Base-by-base conservation (phyloP, 2,797 vertebrate species). In the Heterohyrax brucei region DNA sequence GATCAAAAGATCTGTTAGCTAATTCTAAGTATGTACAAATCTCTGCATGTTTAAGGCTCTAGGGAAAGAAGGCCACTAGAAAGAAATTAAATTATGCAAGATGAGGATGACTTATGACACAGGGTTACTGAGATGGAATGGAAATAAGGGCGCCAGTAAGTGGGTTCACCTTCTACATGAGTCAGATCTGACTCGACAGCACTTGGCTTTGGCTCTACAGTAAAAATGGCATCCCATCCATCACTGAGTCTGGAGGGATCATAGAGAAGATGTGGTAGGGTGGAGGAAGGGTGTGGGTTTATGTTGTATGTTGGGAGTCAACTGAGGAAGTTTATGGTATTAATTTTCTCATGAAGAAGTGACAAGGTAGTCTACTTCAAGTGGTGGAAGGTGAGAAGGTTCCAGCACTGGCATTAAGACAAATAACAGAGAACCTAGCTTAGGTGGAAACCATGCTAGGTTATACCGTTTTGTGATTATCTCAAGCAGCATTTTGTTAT, bases 11-110 rank as follows among this genome's bases (percentile, higher is more conserved):
- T 75, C 33, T 92, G 50, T 48, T 64, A 82, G 56, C 33, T 83
- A 39, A 44, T 75, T 94, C 61, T 87, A 92, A 92, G 39, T 26
- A 84, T 16, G 44, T 19, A 26, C n/a, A 87, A 88, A 76, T 19
- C 24, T 78, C 10, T 53, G 39, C 10, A 24, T 76, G 50, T 80
- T 88, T 78, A 75, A 87, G 28, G 18, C 56, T 75, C 24, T 30
- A n/a, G 46, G 22, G 39, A 72, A 79, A 83, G 75, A 86, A 93
- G 50, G 21, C 7, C 66, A 61, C 59, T 22, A 68, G 66, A 68
- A 13, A 75, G 12, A 83, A 88, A 61, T 1, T 73, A 93, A 83
- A 76, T 72, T 76, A 30, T 76, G 24, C 62, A 9, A 92, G 68
- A 14, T 50, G 21, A n/a, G 26, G 14, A 64, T 84, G 84, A 68